A percentile compares a stretch with the other conserved stretches of the same genome.
These are phyloP conservation scores for Ectropis crepuscularia DNA, from an alignment of 2,888 invertebrate genomes.

Conservation along the genomic window DNA sequence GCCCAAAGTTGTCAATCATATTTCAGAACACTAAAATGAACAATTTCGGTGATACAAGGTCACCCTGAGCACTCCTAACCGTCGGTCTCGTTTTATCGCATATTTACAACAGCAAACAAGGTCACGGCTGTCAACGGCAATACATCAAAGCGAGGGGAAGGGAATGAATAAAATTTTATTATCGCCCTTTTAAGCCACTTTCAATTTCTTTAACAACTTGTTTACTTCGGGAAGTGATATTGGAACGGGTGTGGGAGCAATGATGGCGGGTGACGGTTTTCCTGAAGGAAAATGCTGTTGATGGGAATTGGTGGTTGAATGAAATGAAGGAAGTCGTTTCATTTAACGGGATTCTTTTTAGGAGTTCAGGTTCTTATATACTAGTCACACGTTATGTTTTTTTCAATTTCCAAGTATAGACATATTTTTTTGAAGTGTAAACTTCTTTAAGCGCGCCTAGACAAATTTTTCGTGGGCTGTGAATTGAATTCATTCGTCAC, in stretches of 20 bases:
- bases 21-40: too few relatives aligned
- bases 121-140: constrained; percentile 56
- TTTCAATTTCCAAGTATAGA: too few relatives aligned
- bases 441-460: too few relatives aligned
- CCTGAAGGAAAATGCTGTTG: neutral
- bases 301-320: neutral
- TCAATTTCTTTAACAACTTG: constrained; percentile 63
- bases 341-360: too few relatives aligned
- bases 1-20: too few relatives aligned
- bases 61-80: too few relatives aligned
- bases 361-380: too few relatives aligned
- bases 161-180: constrained; percentile 58
- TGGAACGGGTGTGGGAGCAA: constrained; percentile 40
- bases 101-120: constrained; percentile 46
- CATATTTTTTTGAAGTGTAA: too few relatives aligned
- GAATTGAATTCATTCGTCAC: too few relatives aligned
- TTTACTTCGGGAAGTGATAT: constrained; percentile 52
- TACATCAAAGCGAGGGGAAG: constrained; percentile 59
- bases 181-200: constrained; percentile 55
- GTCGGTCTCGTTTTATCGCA: neutral
- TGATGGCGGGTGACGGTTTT: constrained; percentile 22
- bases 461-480: too few relatives aligned
- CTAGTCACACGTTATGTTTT: too few relatives aligned
- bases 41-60: too few relatives aligned
- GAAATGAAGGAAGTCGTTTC: neutral